Base-by-base conservation (phyloP, 2,888 invertebrate species). In the Limnephilus marmoratus region DNA sequence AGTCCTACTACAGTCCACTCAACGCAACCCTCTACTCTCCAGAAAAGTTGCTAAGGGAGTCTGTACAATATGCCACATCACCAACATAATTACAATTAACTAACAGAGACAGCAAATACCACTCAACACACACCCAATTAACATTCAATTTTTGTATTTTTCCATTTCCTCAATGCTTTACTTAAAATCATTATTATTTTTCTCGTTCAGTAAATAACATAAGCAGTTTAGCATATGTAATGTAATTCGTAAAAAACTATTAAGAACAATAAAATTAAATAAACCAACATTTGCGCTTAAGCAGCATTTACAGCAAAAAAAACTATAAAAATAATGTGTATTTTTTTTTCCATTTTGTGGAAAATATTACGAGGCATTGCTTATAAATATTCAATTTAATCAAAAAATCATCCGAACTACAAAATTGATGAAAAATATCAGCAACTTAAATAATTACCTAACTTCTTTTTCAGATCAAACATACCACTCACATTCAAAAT, bases 11-110 rank as follows among this genome's bases (percentile, higher is more conserved):
- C n/a, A 45, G 24, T n/a, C 37, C 29, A 24, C n/a, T 12, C 24
- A 86, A 85, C 11, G 18, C 53, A 53, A 53, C 18, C 18, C 53
- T 85, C 34, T 37, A 86, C 86, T 86, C 86, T n/a, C 86, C 86
- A n/a, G 86, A 13, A 49, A 49, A 13, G 49, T 83, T n/a, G 68
- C 24, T 18, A 68, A 24, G 68, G 68, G 68, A 68, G 7, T 68
- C 24, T 68, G 68, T 68, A 49, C 24, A 68, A 7, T 24, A 68
- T 24, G 24, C 18, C 68, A 68, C 24, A 53, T 53, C 18, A 53
- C 18, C 9, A 49, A 53, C n/a, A 49, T 68, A 68, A 68, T 7
- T 68, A 68, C 9, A 53, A 5, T 4, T 68, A 68, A n/a, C 68
- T 68, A n/a, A n/a, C 68, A 68, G 68, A 68, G 7, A 68, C 24